Evolutionary conservation across 2,797 vertebrate genomes (phyloP).

Genomic region (Sternotherus odoratus): DNA sequence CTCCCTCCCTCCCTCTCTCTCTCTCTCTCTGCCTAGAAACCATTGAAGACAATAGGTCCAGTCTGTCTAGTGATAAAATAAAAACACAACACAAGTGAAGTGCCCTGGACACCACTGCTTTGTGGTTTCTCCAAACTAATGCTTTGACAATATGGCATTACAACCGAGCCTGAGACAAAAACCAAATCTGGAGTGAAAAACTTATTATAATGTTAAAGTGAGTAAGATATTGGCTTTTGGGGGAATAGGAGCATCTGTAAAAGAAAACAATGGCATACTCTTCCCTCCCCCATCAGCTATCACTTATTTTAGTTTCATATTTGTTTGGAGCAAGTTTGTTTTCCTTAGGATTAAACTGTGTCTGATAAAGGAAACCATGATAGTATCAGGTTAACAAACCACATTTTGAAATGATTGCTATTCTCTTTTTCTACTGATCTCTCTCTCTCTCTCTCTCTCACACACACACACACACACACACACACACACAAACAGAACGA

Average conservation of each 20-base stretch:
- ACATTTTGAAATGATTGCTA: background rate
- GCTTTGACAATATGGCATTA: conserved; percentile 37
- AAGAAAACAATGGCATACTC: background rate
- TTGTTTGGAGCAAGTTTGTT: background rate
- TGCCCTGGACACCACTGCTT: conserved; percentile 35
- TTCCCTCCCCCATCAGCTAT: background rate
- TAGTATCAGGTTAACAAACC: background rate
- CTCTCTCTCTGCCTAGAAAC: conserved; percentile 11
- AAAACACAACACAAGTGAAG: conserved; percentile 42
- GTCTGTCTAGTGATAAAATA: conserved; percentile 50
- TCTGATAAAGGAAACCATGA: conserved; percentile 1
- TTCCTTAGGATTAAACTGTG: background rate
- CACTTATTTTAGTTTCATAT: background rate
- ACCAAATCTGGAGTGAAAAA: background rate
- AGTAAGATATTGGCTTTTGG: background rate
- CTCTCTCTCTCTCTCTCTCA: background rate
- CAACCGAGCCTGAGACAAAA: background rate
- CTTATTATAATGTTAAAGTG: conserved; percentile 28
- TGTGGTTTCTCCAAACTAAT: conserved; percentile 52
- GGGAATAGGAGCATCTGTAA: background rate
- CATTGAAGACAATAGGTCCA: background rate
- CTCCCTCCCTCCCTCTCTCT: background rate
- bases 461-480: too few species aligned
- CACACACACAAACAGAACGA: accelerated
- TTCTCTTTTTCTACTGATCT: background rate